Evolutionary conservation across 2,113 vertebrate species (phyloP).

Genomic region (Octodon degus): DNA sequence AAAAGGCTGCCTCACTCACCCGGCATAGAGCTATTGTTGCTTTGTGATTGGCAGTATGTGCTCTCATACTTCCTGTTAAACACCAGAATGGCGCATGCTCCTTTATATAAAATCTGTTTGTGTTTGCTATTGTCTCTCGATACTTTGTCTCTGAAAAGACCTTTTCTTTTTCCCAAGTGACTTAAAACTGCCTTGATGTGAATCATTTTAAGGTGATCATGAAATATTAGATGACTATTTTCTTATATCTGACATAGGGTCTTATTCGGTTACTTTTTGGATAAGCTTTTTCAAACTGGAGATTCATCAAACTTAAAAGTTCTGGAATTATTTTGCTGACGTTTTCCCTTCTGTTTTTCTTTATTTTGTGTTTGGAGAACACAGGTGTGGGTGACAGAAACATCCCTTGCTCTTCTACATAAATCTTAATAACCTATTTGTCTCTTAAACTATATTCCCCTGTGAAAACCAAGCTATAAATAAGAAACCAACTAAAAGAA

Average conservation of each 20-base stretch:
- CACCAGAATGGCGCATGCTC: background rate
- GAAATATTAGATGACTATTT: background rate
- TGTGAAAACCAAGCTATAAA: constrained; percentile 33
- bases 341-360: background rate
- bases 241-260: background rate
- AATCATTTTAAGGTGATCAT: background rate
- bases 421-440: background rate
- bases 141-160: constrained; percentile 40
- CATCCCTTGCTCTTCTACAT: background rate
- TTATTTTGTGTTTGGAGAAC: constrained; percentile 14
- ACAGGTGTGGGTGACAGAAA: background rate
- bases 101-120: constrained; percentile 34
- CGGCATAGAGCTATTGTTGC: constrained; percentile 48
- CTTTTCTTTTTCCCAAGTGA: background rate
- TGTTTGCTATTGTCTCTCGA: background rate
- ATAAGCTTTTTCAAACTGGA: constrained; percentile 48
- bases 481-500: constrained; percentile 1
- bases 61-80: constrained; percentile 64
- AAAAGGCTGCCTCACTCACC: constrained; percentile 92
- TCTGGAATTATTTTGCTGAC: constrained; percentile 56
- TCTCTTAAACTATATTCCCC: background rate
- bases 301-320: background rate
- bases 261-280: background rate
- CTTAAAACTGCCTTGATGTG: constrained; percentile 13
- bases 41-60: constrained; percentile 43